These are phyloP conservation scores for Trogon surrucura DNA, from an alignment of 2,113 vertebrate species.

Conservation along the genomic window DNA sequence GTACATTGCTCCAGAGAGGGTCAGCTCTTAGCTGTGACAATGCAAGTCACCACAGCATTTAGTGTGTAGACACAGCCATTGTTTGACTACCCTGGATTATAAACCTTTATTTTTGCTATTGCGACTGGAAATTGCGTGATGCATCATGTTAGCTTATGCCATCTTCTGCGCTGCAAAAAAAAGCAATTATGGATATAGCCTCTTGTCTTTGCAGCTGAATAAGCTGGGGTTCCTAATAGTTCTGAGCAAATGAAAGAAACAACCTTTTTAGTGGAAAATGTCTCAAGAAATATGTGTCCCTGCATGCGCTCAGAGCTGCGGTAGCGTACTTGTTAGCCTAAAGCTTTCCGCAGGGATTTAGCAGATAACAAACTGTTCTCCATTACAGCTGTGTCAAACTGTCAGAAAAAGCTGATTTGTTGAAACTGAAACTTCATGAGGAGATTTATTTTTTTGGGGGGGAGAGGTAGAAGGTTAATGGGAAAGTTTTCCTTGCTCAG, in stretches of 20 bases:
- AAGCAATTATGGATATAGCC: not conserved
- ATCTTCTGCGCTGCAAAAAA: not conserved
- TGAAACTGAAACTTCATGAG: not conserved
- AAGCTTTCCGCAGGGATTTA: not conserved
- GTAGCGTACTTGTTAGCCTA: not conserved
- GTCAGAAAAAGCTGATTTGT: not conserved
- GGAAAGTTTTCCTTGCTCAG: too few species aligned
- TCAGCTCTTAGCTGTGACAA: not conserved
- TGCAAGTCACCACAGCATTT: fast-evolving
- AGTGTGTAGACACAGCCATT: not conserved
- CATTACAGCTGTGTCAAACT: fast-evolving
- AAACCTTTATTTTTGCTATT: not conserved
- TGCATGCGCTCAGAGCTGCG: not conserved
- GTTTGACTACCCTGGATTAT: not conserved
- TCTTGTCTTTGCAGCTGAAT: not conserved
- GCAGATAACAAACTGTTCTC: not conserved
- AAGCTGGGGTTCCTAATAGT: not conserved
- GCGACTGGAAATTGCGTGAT: not conserved
- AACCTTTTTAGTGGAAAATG: not conserved
- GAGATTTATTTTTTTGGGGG: fast-evolving
- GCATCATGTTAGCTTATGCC: not conserved
- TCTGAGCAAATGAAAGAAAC: not conserved
- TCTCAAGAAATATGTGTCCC: not conserved
- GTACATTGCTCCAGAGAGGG: fast-evolving
- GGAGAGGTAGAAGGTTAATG: fast-evolving